Evolutionary conservation across 2,888 invertebrate species (phyloP), one percentile per base, ranked within the genome.

Genomic region (Pyrocoelia pectoralis): DNA sequence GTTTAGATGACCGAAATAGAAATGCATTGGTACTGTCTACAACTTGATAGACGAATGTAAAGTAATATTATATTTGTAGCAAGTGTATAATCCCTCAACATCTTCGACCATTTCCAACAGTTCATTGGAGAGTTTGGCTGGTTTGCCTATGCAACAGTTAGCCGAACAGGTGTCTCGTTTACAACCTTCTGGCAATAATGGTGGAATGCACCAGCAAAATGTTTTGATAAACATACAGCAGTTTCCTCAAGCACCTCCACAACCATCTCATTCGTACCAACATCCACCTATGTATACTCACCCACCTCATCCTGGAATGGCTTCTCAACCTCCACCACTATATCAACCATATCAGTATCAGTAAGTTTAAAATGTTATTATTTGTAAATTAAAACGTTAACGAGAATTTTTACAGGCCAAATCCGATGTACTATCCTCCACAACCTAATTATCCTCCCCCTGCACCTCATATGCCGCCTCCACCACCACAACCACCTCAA

Each of bases 151-250:
- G 78, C 82, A 83, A 71, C 83, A 83, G 54, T 69, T 83, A 41
- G 82, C 83, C 3, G 82, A 83, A 67, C 84, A 84, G 68, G 82
- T 83, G 9, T 80, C 80, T 2, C 72, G 82, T 46, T 65, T 81
- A 24, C 79, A 79, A 67, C 80, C 80, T 1, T 70, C 75, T 19
- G 68, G 71, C 24, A 65, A 10, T 18, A 52, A 64, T 28, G 64
- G 65, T 28, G 75, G 76, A 50, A 84, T 87, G 56, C 87, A 87
- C 72, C 88, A 88, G 72, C 88, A 88, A 73, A 87, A 87, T 73
- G 87, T 88, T 1, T 83, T 87, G 80, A 87, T 88, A 51, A 88
- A 88, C 70, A 87, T 87, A 24, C 87, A 88, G 73, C 87, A 87
- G 50, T 87, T 87, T 71, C 87, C 87, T 3, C 85, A 86, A 24